Evolutionary conservation across 2,113 vertebrate genomes (phyloP), one percentile per base, ranked within the genome.

Genomic region (Oreochromis niloticus): DNA sequence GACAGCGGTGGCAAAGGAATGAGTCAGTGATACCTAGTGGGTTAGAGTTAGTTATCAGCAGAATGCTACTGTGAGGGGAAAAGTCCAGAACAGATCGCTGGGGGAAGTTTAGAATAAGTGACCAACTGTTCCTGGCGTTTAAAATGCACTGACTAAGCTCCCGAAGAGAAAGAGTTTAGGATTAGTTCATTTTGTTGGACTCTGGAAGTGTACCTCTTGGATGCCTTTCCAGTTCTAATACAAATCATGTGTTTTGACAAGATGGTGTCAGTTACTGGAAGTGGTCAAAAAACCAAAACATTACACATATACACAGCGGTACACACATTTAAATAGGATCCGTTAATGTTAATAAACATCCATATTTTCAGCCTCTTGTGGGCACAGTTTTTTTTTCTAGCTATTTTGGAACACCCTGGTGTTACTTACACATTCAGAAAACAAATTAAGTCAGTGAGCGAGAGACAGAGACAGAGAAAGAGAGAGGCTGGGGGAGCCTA

Each of bases 41-140:
- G 79, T 88, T 92, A 63, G 81, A 87, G 71, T 93, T 59, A 91
- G 90, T 84, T 88, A 91, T 94, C 90, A 92, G 79, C 84, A 84
- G 34, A 71, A 86, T 75, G 48, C 34, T 80, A 57, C 90, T 83
- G 56, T 46, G 39, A 68, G 73, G 48, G 52, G 84, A 81, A 73
- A 63, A 46, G 41, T 32, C 22, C 9, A 43, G 39, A 54, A 48
- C 14, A 79, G 73, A 86, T 59, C 14, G 14, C 17, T 50, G 11
- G 57, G 63, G 78, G 50, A 24, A 84, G 55, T 57, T 30, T 22
- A 52, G 24, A 80, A 14, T 22, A 19, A 68, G 79, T 80, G 61
- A 86, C 87, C 34, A 81, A 71, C 78, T 57, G 22, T 87, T 82
- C 39, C 54, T 87, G 85, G 55, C 61, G 84, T 82, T 85, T 81